phyloP scores from a whole-genome alignment of 2,888 invertebrate genomes.

The Trichogramma evanescens region DNA sequence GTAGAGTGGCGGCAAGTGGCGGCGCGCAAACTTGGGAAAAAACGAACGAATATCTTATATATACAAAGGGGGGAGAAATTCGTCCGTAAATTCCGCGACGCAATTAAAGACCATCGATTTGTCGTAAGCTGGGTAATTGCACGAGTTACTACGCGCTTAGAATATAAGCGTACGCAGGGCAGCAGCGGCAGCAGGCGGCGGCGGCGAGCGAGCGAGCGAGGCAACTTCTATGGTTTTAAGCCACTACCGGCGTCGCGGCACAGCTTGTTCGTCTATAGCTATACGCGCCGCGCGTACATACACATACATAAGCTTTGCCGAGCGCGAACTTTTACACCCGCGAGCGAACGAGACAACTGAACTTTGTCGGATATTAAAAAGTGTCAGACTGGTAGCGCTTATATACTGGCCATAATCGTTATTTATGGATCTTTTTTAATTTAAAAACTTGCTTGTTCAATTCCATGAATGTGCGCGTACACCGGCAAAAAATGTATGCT shows the following conservation, averaged over 20 bases:
- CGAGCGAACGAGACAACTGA: neutral
- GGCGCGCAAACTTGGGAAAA: slow-evolving; percentile 14
- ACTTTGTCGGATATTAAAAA: slow-evolving; percentile 15
- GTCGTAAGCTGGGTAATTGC: slow-evolving; percentile 46
- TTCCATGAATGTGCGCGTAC: neutral
- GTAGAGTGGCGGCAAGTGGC: slow-evolving; percentile 9
- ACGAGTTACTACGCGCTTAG: slow-evolving; percentile 42
- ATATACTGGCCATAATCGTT: slow-evolving; percentile 1
- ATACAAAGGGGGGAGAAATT: neutral
- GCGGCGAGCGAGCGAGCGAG: slow-evolving; percentile 6
- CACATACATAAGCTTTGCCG: neutral
- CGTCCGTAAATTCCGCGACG: slow-evolving; percentile 38
- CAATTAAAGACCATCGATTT: slow-evolving; percentile 46
- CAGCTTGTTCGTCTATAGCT: neutral
- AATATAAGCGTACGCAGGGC: slow-evolving; percentile 36
- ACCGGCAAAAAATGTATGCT: neutral
- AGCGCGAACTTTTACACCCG: slow-evolving; percentile 17
- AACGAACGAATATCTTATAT: slow-evolving; percentile 14
- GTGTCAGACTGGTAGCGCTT: slow-evolving; percentile 9
- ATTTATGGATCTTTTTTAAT: slow-evolving; percentile 11
- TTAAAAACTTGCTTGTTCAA: slow-evolving; percentile 3
- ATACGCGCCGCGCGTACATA: too few species aligned
- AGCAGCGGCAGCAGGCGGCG: slow-evolving; percentile 20
- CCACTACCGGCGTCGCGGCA: slow-evolving; percentile 8
- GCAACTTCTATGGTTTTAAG: slow-evolving; percentile 19